Base-by-base conservation (phyloP, 2,797 vertebrate species). In the Paratrypauchen microcephalus region DNA sequence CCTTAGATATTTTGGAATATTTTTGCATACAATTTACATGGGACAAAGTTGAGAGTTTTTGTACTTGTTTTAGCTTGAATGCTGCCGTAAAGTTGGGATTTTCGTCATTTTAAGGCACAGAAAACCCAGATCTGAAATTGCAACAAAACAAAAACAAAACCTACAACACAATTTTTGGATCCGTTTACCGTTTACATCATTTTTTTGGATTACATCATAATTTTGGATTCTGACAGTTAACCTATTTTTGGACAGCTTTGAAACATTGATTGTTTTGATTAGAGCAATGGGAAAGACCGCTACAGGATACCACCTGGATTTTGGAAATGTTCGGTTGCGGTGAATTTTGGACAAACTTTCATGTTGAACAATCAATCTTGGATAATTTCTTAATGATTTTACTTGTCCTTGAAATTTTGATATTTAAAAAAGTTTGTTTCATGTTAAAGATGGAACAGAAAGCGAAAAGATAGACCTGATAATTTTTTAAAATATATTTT, bases 1-100 rank as follows among this genome's bases (percentile, higher is more conserved):
- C 1, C 67, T 75, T 18, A 1, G 39, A 24, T 5, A 36, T 59
- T 7, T 71, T 26, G 23, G 80, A 76, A 69, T 32, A 62, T 65
- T 60, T 62, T 18, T 60, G 78, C 28, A 2, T n/a, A 9, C 3
- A 0, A 28, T 50, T 60, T 67, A 68, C 65, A 70, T 50, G 0
- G 68, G 50, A 71, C 58, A 11, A 23, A 2, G 6, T 9, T 6
- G 9, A 21, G 19, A 19, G 3, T 62, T 67, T 69, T 60, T 0
- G 69, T 41, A 68, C 48, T 55, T 24, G 21, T 55, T 55, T 23
- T 12, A n/a, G n/a, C 15, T 13, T 32, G 16, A 18, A 59, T 3
- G 57, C 8, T 1, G 26, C 54, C 61, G 50, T 1, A 54, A 68
- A 65, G 76, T 62, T 47, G 4, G 15, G 60, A 73, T 60, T 32